Base-by-base conservation (phyloP, 2,113 vertebrate genomes). In the Macrotus californicus region DNA sequence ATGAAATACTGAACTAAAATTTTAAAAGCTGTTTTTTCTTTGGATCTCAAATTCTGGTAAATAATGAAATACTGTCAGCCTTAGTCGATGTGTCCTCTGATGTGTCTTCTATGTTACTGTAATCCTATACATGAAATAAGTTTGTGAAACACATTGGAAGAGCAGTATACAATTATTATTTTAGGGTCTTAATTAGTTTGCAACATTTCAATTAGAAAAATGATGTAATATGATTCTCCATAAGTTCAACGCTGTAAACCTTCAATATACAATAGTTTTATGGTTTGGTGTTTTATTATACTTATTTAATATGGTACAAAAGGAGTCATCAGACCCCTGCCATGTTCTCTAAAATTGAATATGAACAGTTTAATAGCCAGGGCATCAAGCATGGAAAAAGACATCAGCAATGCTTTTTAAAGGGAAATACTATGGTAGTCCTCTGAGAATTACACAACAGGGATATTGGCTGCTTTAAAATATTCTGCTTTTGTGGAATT, bases 51-150 rank as follows among this genome's bases (percentile, higher is more conserved):
- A 94, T 97, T 98, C 94, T 97, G 86, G 97, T 96, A 89, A 87
- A 87, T 94, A 96, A 96, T 97, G 96, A 97, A 97, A 97, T 89
- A 98, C 95, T 97, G 92, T 96, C 95, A 93, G 50, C 67, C 89
- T 97, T 93, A 82, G 82, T 94, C 81, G 97, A 92, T 95, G 61
- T 95, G 41, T 15, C 50, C 34, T 72, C 52, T 85, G 75, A 5
- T 72, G 52, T 19, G 52, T 19, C 52, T 22, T 59, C 21, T 93
- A 10, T 18, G 22, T 48, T 48, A 69, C 41, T 91, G 6, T 50
- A 76, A 80, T 82, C 41, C 41, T 36, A 0, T 73, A 75, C 79
- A 36, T 93, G 72, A 81, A 76, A 10, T 46, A 59, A 89, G 34
- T 73, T 84, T 81, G 12, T 96, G 46, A 88, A 94, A 56, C 13